Base-by-base conservation (phyloP, 2,888 invertebrate genomes). In the Pegoplata infirma region DNA sequence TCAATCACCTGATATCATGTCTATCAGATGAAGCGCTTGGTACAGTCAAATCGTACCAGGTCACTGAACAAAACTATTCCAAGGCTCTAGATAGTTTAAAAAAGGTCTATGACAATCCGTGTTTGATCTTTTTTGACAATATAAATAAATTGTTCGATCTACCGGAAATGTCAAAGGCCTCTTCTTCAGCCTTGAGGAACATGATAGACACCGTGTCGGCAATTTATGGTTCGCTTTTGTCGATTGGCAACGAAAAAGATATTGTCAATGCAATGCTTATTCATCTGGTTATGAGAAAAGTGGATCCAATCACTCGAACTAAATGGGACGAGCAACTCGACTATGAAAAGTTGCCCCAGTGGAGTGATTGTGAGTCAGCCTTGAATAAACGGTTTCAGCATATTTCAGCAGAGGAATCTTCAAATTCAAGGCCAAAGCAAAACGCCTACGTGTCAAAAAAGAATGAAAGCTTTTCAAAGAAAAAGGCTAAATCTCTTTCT, bases 201-300 rank as follows among this genome's bases (percentile, higher is more conserved):
- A 77, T 80, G 73, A 80, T 81, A n/a, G 77, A 81, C 40, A 76
- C 76, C 14, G 81, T 82, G 12, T 79, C 75, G 17, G 79, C 74
- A 1, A 53, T 78, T 8, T 78, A 68, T 32, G 72, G 76, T 55
- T 80, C 79, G 4, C 55, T 80, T 4, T 59, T 79, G 47, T 81
- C 80, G 25, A 47, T 75, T 49, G 72, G 79, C 6, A 61, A 78
- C 67, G 80, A 82, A 1, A 81, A 80, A 21, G 58, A 67, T 1
- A 77, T 82, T 6, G 59, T 73, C 5, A 81, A 77, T 17, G 82
- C 79, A 2, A 80, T 80, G 8, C 21, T 82, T 8, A 80, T 77
- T 17, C 69, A 82, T 71, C 64, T 81, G n/a, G 77, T 74, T 2
- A 75, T 76, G 63, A 69, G 55, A 10, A 82, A 80, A 21, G 23